phyloP scores from a whole-genome alignment of 2,113 vertebrate species.

The Dasyprocta punctata region DNA sequence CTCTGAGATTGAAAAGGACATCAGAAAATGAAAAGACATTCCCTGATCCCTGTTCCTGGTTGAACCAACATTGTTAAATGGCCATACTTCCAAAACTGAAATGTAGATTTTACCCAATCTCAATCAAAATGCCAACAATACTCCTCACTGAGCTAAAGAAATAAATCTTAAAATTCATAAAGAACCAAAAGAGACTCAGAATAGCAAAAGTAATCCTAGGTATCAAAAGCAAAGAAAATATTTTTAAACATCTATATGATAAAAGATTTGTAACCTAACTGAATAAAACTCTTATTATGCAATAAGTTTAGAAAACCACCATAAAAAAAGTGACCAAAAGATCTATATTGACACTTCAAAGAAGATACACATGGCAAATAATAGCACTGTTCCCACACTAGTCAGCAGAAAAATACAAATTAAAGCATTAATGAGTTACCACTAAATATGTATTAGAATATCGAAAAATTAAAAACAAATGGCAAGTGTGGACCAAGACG shows the following conservation, averaged over 20 bases:
- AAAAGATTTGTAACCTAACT: neutral
- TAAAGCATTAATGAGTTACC: neutral
- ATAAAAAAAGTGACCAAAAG: neutral
- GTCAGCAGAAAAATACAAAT: slow-evolving; percentile 4
- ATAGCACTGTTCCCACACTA: neutral
- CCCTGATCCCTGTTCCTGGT: neutral
- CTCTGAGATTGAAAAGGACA: neutral
- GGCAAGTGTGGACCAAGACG: neutral
- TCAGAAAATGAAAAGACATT: neutral
- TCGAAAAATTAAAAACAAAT: slow-evolving; percentile 38
- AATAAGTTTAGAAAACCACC: neutral
- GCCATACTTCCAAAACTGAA: neutral
- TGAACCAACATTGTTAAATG: neutral
- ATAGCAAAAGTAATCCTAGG: neutral
- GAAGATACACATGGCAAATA: neutral
- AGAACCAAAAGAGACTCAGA: neutral
- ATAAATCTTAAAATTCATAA: neutral
- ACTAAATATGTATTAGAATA: neutral
- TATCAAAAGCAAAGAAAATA: neutral
- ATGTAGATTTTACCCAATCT: neutral
- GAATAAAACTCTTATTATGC: neutral
- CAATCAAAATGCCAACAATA: neutral
- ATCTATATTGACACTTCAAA: neutral
- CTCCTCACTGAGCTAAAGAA: neutral
- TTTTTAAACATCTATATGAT: neutral